Percentiles rank a stretch among this genome's conserved stretches.
phyloP scores from a whole-genome alignment of 2,113 vertebrate genomes.

The Montifringilla adamsi region DNA sequence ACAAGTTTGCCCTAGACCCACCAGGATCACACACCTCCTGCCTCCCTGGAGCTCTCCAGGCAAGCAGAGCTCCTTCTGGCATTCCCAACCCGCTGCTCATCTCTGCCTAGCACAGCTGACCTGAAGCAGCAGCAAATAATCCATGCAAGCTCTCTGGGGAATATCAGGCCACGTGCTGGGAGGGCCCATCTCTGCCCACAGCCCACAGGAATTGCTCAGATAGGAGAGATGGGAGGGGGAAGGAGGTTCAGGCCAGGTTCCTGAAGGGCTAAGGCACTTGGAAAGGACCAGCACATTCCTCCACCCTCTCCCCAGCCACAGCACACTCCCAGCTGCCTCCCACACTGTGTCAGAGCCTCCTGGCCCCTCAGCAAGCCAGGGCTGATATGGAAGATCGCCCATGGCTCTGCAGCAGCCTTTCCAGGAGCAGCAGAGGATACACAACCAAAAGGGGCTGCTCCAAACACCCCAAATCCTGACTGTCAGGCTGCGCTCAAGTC shows the following conservation, averaged over 20 bases:
- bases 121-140: not conserved
- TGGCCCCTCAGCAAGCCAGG: not conserved
- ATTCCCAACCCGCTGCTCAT: not conserved
- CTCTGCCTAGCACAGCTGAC: not conserved
- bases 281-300: conserved; percentile 31
- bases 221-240: not conserved
- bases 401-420: not conserved
- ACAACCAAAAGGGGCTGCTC: not conserved
- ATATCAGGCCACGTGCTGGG: not conserved
- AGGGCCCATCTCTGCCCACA: not conserved
- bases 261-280: not conserved
- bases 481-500: not conserved
- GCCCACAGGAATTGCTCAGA: not conserved
- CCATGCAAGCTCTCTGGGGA: not conserved
- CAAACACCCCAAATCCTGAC: not conserved
- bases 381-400: not conserved
- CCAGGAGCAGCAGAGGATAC: not conserved
- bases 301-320: not conserved
- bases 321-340: not conserved
- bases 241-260: conserved; percentile 38
- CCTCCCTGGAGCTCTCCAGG: not conserved
- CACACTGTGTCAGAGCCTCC: rapidly evolving
- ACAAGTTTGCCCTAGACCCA: not conserved
- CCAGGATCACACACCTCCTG: not conserved
- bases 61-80: not conserved